A percentile compares a stretch with the other conserved stretches of the same genome.
Conservation (phyloP, 1,140 invertebrate species). For the Popillia japonica region DNA sequence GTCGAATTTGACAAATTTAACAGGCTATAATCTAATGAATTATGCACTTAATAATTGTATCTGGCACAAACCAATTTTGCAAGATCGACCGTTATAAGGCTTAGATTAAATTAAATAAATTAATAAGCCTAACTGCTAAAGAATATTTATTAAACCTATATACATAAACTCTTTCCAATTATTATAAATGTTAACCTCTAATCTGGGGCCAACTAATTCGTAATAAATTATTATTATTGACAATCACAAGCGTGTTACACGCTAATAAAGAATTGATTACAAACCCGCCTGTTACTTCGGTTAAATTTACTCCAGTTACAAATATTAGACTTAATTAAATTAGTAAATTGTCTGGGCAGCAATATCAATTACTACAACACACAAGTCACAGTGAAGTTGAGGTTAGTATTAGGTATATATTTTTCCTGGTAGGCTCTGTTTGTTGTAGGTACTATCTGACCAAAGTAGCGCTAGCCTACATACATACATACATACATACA, state of each 20-base stretch:
- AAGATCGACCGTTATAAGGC: too few species aligned
- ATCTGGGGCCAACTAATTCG: background rate
- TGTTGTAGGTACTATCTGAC: background rate
- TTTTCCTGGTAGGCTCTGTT: background rate
- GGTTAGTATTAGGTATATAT: background rate
- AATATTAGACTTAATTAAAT: background rate
- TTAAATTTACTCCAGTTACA: conserved; percentile 11
- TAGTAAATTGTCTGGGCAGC: background rate
- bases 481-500: too few species aligned
- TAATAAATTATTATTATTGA: conserved; percentile 7
- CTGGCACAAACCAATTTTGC: too few species aligned
- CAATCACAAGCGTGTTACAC: background rate
- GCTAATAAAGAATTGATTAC: conserved; percentile 10
- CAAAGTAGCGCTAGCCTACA: background rate
- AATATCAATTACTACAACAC: conserved; percentile 16
- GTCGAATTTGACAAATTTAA: too few species aligned
- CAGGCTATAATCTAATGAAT: too few species aligned
- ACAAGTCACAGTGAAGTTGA: background rate
- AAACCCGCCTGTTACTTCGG: background rate
- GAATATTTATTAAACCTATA: too few species aligned
- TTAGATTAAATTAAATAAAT: too few species aligned
- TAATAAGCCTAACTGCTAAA: too few species aligned
- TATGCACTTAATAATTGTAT: too few species aligned
- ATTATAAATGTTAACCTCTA: too few species aligned
- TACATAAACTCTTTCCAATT: too few species aligned